Evolutionary conservation across 2,113 vertebrate genomes (phyloP).

Genomic region (Lasiurus borealis): DNA sequence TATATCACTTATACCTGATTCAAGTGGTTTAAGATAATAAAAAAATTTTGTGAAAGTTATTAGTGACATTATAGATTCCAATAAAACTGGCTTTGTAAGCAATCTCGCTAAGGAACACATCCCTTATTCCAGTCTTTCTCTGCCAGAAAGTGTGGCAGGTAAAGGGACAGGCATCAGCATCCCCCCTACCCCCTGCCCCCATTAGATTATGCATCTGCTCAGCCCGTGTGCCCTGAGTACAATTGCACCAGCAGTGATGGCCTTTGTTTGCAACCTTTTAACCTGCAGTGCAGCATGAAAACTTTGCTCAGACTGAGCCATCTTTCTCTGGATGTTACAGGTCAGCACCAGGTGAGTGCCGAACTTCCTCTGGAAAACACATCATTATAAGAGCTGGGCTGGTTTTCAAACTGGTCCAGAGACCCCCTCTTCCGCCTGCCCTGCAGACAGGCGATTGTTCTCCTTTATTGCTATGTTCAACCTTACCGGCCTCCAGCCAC

Average conservation of each 20-base stretch:
- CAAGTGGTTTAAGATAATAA: neutral
- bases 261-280: neutral
- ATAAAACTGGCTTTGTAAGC: neutral
- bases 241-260: neutral
- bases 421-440: neutral
- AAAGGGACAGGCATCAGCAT: neutral
- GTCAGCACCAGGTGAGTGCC: neutral
- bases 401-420: neutral
- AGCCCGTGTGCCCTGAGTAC: neutral
- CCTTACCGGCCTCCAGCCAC: neutral
- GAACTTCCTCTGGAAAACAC: neutral
- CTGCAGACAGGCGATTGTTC: neutral
- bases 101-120: neutral
- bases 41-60: neutral
- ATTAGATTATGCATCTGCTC: neutral
- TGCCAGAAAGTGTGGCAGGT: neutral
- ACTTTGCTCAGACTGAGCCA: neutral
- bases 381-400: neutral
- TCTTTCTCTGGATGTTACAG: conserved; percentile 30
- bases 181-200: neutral
- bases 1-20: neutral
- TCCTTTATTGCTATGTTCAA: neutral
- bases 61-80: neutral
- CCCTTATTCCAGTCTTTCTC: neutral
- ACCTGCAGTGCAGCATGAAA: neutral